Percentiles rank a stretch among this genome's conserved stretches.
phyloP scores from a whole-genome alignment of 2,888 invertebrate genomes.

The Catocala sponsa region DNA sequence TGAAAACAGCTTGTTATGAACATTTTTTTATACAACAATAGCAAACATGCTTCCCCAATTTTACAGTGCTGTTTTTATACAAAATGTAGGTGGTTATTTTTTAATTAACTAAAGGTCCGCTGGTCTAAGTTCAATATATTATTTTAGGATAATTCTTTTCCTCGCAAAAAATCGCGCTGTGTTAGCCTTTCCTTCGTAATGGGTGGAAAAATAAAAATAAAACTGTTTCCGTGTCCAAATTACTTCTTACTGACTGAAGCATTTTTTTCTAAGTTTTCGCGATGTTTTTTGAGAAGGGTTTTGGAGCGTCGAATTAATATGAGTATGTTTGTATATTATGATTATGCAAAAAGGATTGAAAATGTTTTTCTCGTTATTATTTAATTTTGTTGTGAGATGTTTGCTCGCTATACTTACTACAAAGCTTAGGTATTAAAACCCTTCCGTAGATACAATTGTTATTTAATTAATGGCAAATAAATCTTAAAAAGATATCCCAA shows the following conservation, averaged over 20 bases:
- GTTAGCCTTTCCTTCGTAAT: slow-evolving; percentile 28
- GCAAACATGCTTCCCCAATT: slow-evolving; percentile 14
- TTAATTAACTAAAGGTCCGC: slow-evolving; percentile 34
- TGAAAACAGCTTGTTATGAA: background rate
- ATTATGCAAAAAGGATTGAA: slow-evolving; percentile 10
- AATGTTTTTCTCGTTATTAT: too few relatives aligned
- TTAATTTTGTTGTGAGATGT: background rate
- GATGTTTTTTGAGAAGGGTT: slow-evolving; percentile 6
- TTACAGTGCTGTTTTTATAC: slow-evolving; percentile 36
- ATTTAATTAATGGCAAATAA: too few relatives aligned
- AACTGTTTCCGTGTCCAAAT: slow-evolving; percentile 4
- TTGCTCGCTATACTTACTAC: too few relatives aligned
- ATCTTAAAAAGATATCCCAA: too few relatives aligned
- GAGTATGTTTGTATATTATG: background rate
- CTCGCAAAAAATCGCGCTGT: slow-evolving; percentile 31
- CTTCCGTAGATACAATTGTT: too few relatives aligned
- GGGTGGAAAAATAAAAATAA: slow-evolving; percentile 33
- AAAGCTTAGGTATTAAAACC: too few relatives aligned
- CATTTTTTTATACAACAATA: background rate
- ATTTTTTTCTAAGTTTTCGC: slow-evolving; percentile 4
- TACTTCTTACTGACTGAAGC: slow-evolving; percentile 9
- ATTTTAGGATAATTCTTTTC: slow-evolving; percentile 42
- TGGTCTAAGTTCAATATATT: slow-evolving; percentile 44
- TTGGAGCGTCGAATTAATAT: background rate
- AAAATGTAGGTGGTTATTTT: slow-evolving; percentile 40